Conservation (phyloP, 2,113 vertebrate species). For the Mastomys natalensis region DNA sequence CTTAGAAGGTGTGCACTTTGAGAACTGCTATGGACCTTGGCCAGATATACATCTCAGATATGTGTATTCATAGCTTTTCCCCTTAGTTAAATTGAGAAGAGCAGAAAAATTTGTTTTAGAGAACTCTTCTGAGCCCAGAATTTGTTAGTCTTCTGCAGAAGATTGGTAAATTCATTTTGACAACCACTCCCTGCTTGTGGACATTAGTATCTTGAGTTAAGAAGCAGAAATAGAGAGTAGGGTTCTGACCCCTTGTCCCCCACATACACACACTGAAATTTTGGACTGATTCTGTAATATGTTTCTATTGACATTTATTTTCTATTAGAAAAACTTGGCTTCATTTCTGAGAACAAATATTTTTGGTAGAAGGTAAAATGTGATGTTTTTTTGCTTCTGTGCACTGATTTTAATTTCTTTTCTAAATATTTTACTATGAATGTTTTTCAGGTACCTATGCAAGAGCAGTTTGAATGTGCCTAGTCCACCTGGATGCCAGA, state of each 20-base stretch:
- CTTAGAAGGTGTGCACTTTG: background rate
- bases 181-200: background rate
- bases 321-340: background rate
- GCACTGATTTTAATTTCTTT: background rate
- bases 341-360: conserved; percentile 40
- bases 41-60: too few species aligned
- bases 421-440: background rate
- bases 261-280: background rate
- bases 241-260: background rate
- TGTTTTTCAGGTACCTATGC: background rate
- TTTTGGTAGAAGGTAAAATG: conserved; percentile 11
- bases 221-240: background rate
- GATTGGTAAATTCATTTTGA: background rate
- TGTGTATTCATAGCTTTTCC: too few species aligned
- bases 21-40: background rate
- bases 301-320: background rate
- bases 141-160: background rate
- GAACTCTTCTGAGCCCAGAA: background rate
- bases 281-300: background rate
- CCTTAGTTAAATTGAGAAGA: too few species aligned
- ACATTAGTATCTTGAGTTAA: background rate
- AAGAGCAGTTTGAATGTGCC: background rate
- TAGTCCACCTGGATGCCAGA: background rate
- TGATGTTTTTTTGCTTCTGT: background rate
- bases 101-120: background rate